These are phyloP conservation scores for Dendrocincla tyrannina DNA, from an alignment of 2,797 vertebrate species.

Conservation along the genomic window DNA sequence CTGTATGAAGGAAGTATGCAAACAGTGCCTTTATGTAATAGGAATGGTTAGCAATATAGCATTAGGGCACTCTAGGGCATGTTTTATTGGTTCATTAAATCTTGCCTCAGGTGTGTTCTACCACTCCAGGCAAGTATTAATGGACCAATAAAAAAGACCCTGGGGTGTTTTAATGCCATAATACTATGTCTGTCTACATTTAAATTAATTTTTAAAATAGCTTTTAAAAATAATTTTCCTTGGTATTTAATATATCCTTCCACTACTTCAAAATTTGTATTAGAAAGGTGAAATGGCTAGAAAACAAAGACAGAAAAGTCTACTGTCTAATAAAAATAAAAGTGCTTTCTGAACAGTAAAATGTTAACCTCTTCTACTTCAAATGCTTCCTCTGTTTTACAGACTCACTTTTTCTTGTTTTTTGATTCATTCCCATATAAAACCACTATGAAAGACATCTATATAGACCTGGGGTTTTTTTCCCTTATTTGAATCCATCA, in stretches of 20 bases:
- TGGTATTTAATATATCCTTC: constrained; percentile 64
- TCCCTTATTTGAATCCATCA: background rate
- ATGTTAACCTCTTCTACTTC: background rate
- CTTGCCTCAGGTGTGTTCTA: constrained; percentile 80
- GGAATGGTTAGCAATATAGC: constrained; percentile 73
- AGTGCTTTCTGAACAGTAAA: constrained; percentile 3
- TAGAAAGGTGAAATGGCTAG: constrained; percentile 18
- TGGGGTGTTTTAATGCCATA: constrained; percentile 73
- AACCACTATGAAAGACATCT: background rate
- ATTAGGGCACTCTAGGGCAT: constrained; percentile 76
- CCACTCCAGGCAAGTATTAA: constrained; percentile 81
- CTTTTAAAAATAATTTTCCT: constrained; percentile 77
- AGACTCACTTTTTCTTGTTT: background rate
- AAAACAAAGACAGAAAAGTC: constrained; percentile 36
- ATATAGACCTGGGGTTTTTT: background rate
- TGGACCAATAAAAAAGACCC: constrained; percentile 81
- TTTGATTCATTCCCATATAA: background rate
- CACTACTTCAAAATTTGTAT: constrained; percentile 40
- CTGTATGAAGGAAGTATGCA: constrained; percentile 66
- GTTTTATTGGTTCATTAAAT: constrained; percentile 83
- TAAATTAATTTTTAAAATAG: constrained; percentile 81
- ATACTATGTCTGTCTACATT: constrained; percentile 73
- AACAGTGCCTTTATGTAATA: constrained; percentile 74
- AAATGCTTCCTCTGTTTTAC: background rate
- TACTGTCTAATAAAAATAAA: background rate